Percentiles rank a stretch among this genome's conserved stretches.
Evolutionary conservation across 2,797 vertebrate genomes (phyloP).

Genomic region (Rousettus madagascariensis): DNA sequence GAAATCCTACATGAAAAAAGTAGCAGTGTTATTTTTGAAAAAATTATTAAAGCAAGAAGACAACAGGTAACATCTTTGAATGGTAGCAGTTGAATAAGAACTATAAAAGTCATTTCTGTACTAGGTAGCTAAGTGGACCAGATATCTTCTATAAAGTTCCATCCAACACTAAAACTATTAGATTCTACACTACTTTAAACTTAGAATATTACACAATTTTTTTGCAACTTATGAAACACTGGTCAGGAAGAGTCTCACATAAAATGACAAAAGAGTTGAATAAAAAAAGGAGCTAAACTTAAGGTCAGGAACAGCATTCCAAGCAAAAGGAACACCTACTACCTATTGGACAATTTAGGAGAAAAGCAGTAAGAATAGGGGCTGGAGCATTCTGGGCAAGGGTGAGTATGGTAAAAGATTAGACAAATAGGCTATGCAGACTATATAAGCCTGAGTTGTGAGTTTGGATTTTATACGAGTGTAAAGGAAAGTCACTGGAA

Average conservation of each 20-base stretch:
- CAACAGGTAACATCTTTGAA: constrained; percentile 10
- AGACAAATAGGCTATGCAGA: not conserved
- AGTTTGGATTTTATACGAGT: not conserved
- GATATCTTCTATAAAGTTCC: not conserved
- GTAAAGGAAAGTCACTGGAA: constrained; percentile 25
- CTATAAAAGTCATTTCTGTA: not conserved
- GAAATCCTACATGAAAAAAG: constrained; percentile 90
- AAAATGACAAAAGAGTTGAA: not conserved
- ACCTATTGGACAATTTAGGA: not conserved
- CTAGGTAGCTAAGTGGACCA: not conserved
- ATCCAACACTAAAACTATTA: not conserved
- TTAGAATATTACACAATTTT: not conserved
- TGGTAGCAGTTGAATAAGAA: not conserved
- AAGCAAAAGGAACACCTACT: not conserved
- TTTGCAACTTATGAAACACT: constrained; percentile 11
- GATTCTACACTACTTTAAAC: not conserved
- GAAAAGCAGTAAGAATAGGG: not conserved
- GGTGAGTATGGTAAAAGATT: not conserved
- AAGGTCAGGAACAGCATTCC: not conserved
- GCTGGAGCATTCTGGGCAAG: not conserved
- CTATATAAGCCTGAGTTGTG: not conserved
- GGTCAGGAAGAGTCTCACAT: not conserved
- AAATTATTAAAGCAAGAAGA: constrained; percentile 27
- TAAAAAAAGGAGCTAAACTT: not conserved
- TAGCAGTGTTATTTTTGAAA: constrained; percentile 51